phyloP scores from a whole-genome alignment of 2,797 vertebrate species.

The Vireo griseus region DNA sequence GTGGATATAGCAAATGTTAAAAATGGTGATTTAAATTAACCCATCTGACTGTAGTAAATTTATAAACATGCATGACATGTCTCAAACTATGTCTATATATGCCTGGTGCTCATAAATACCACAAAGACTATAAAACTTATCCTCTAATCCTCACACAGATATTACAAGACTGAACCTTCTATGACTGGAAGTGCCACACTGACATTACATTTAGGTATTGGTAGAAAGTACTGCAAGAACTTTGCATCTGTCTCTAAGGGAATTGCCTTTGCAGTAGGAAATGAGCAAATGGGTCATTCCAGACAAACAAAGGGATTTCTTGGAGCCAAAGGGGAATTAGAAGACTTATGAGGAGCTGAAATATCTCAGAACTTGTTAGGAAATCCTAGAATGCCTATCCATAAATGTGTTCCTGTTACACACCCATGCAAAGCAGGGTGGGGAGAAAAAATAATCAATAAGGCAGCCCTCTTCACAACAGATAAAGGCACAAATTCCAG shows the following conservation, averaged over 20 bases:
- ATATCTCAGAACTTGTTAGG: background rate
- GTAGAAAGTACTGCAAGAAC: background rate
- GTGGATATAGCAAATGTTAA: background rate
- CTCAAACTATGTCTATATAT: fast-evolving
- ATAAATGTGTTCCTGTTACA: background rate
- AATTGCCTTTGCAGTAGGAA: background rate
- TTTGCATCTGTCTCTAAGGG: background rate
- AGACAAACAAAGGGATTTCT: background rate
- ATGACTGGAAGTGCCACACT: background rate
- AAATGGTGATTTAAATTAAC: background rate
- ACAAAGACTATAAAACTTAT: background rate
- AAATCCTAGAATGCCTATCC: background rate
- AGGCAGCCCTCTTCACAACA: background rate
- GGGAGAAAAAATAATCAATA: background rate
- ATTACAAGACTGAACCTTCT: background rate
- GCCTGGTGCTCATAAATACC: background rate
- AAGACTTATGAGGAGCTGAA: background rate
- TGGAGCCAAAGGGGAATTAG: background rate
- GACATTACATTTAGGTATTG: background rate
- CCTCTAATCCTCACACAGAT: background rate
- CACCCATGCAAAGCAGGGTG: background rate
- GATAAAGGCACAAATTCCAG: background rate
- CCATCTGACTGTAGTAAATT: background rate
- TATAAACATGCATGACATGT: fast-evolving
- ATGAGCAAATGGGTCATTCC: background rate